Percentiles rank a stretch among this genome's conserved stretches.
These are phyloP conservation scores for Piezodorus guildinii DNA, from an alignment of 1,140 invertebrate species.

Conservation along the genomic window DNA sequence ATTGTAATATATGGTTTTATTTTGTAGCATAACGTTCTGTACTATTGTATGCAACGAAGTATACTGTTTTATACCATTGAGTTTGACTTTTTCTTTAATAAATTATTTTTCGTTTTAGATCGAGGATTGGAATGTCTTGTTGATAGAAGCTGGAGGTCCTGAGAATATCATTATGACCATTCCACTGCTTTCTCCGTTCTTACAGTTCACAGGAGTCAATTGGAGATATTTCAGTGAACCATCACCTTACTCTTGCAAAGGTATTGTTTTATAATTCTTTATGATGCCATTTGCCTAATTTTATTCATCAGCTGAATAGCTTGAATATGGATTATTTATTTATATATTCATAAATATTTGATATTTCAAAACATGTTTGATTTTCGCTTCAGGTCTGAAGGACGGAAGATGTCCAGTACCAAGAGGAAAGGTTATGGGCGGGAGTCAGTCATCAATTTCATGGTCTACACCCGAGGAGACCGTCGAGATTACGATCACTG, in stretches of 20 bases:
- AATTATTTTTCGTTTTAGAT: slow-evolving; percentile 32
- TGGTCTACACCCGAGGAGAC: slow-evolving; percentile 65
- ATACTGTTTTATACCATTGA: too few relatives aligned
- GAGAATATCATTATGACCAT: slow-evolving; percentile 53
- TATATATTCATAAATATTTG: too few relatives aligned
- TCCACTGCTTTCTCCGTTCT: slow-evolving; percentile 46
- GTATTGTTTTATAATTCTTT: slow-evolving; percentile 13
- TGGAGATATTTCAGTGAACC: slow-evolving; percentile 48
- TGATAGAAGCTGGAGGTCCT: slow-evolving; percentile 44
- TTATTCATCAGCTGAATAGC: too few relatives aligned
- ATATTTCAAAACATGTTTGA: too few relatives aligned
- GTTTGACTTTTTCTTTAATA: too few relatives aligned
- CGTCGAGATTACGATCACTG: slow-evolving; percentile 50
- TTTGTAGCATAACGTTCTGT: too few relatives aligned
- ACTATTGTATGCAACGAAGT: too few relatives aligned
- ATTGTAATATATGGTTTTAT: too few relatives aligned
- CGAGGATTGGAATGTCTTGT: slow-evolving; percentile 39
- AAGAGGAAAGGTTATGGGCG: slow-evolving; percentile 52
- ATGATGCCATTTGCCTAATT: too few relatives aligned
- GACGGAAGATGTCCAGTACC: slow-evolving; percentile 44
- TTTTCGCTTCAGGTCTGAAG: slow-evolving; percentile 17
- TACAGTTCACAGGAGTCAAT: slow-evolving; percentile 45
- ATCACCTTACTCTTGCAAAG: slow-evolving; percentile 40
- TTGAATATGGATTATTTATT: too few relatives aligned
- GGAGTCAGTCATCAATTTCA: slow-evolving; percentile 56